Conservation (phyloP, 2,797 vertebrate species). For the Rallus crepitans region DNA sequence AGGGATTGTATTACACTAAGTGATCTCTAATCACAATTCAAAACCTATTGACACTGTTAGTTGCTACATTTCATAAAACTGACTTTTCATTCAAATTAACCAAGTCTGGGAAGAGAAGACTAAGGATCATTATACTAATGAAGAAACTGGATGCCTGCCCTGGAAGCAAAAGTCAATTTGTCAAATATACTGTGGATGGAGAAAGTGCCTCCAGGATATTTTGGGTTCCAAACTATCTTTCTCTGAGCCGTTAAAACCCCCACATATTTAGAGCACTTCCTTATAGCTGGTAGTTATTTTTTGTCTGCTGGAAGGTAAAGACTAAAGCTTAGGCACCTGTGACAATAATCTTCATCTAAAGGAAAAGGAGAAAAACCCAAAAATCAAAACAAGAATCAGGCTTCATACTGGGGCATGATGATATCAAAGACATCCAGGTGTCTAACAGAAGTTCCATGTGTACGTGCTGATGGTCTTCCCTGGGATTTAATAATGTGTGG, state of each 20-base stretch:
- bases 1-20: not conserved
- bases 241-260: not conserved
- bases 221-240: not conserved
- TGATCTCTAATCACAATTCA: not conserved
- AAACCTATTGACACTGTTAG: not conserved
- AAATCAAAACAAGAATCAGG: not conserved
- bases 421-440: not conserved
- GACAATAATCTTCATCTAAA: not conserved
- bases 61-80: not conserved
- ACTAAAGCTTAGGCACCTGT: not conserved
- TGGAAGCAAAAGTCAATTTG: slow-evolving; percentile 4
- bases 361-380: not conserved
- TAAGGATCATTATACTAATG: not conserved
- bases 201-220: not conserved
- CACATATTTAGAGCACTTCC: not conserved
- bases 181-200: not conserved
- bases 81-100: not conserved
- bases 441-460: not conserved
- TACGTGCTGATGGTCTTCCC: not conserved
- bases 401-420: not conserved
- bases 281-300: not conserved
- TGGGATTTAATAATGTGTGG: not conserved
- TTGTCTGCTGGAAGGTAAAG: not conserved
- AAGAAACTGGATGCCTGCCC: not conserved
- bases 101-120: not conserved